phyloP scores from a whole-genome alignment of 2,113 vertebrate species.

The Herpailurus yagouaroundi region DNA sequence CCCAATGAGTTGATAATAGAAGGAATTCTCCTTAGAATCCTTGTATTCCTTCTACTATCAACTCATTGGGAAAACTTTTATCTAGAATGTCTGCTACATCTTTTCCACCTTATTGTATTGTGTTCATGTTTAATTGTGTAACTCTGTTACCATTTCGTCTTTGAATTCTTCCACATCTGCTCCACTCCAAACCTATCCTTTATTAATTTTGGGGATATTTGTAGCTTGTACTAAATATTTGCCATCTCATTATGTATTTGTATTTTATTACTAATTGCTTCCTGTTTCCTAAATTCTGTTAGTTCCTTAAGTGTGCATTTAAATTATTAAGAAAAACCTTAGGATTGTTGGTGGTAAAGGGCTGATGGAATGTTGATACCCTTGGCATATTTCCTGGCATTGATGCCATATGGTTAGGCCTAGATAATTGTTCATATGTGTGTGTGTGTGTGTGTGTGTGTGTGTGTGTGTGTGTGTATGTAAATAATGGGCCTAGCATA shows the following conservation, averaged over 20 bases:
- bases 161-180: neutral
- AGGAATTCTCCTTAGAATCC: neutral
- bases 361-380: neutral
- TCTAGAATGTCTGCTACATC: neutral
- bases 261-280: neutral
- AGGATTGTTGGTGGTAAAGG: neutral
- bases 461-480: too few species aligned
- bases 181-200: neutral
- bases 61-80: neutral
- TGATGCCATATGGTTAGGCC: neutral
- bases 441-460: too few species aligned
- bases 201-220: neutral
- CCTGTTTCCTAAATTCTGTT: neutral
- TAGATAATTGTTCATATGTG: neutral
- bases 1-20: too few species aligned
- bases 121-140: neutral
- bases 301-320: conserved; percentile 6
- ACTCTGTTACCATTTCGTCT: neutral
- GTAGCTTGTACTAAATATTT: neutral
- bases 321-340: neutral
- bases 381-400: neutral
- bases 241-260: neutral
- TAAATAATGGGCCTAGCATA: neutral
- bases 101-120: neutral
- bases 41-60: neutral